A percentile compares a stretch with the other conserved stretches of the same genome.
phyloP scores from a whole-genome alignment of 2,888 invertebrate genomes.

The Xestia xanthographa region DNA sequence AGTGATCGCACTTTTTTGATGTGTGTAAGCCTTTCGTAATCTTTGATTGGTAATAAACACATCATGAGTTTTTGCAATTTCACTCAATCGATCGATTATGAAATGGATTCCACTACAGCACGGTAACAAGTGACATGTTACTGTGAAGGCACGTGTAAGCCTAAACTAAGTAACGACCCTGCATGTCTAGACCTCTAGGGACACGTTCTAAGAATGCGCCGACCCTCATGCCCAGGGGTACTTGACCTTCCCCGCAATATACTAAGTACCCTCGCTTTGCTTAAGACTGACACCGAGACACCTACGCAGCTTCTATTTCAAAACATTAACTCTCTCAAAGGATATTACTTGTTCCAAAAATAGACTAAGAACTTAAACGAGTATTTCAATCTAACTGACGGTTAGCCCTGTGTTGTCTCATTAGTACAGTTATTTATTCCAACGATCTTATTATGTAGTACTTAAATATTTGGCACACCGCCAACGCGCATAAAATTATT shows the following conservation, averaged over 20 bases:
- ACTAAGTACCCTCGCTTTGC: slow-evolving; percentile 3
- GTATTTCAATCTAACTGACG: slow-evolving; percentile 40
- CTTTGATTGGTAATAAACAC: neutral
- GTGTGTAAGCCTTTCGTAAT: neutral
- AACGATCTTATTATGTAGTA: slow-evolving; percentile 60
- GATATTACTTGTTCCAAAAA: slow-evolving; percentile 33
- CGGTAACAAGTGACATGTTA: slow-evolving; percentile 7
- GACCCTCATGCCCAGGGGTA: slow-evolving; percentile 19
- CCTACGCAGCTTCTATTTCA: slow-evolving; percentile 29
- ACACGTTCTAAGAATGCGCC: slow-evolving; percentile 14
- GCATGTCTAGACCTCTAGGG: slow-evolving; percentile 21
- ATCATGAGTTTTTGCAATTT: neutral
- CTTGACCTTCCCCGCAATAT: slow-evolving; percentile 42
- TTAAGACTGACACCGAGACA: slow-evolving; percentile 36
- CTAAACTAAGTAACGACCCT: neutral
- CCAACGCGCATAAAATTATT: slow-evolving; percentile 64
- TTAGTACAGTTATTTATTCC: slow-evolving; percentile 54
- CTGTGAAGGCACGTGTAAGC: slow-evolving; percentile 20
- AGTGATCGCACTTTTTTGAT: too few relatives aligned
- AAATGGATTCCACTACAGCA: neutral
- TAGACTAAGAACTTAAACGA: slow-evolving; percentile 22
- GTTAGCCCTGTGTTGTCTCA: slow-evolving; percentile 50
- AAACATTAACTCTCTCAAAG: slow-evolving; percentile 36
- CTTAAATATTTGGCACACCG: slow-evolving; percentile 63
- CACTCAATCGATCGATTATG: neutral